Base-by-base conservation (phyloP, 2,888 invertebrate species). In the Aradus depressus region DNA sequence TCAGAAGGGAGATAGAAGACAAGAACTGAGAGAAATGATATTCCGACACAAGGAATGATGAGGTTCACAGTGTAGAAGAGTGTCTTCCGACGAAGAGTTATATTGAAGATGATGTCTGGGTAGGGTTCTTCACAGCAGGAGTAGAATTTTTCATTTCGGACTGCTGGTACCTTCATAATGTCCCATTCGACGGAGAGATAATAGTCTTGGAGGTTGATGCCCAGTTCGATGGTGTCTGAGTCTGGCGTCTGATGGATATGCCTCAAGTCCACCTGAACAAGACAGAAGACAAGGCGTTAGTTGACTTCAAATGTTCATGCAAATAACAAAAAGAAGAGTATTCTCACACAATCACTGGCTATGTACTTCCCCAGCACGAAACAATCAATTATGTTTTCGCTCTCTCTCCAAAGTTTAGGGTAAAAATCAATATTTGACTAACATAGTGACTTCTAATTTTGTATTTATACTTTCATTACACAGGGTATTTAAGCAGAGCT, bases 131-230 rank as follows among this genome's bases (percentile, higher is more conserved):
- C 88, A 70, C 96, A 96, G 72, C 96, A 96, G 64, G 89, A 89
- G 76, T 96, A 91, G 71, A 86, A 89, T 68, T 88, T 88, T 66
- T 90, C 90, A 68, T 90, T 87, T 61, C 90, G 76, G 58, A 83
- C 82, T 35, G 90, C 91, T 50, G 90, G 90, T 12, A 90, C 91
- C 58, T 85, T 80, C 80, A 96, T 84, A 63, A 90, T 91, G 72
- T 96, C 96, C 97, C 96, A 97, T 72, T 97, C 96, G 54, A 95
- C 95, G 64, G 92, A 92, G 68, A 92, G 88, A 75, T 91, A 91
- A 70, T 90, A 92, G 69, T 92, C 91, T 64, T 88, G 87, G 58
- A 92, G 75, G 69, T 92, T 91, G 64, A 92, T 91, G 57, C 91
- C 91, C 67, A 89, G 79, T 63, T 84, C 86, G 65, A 91, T 89